phyloP scores from a whole-genome alignment of 2,113 vertebrate species.

The Lepidiolamprologus cunningtoni region DNA sequence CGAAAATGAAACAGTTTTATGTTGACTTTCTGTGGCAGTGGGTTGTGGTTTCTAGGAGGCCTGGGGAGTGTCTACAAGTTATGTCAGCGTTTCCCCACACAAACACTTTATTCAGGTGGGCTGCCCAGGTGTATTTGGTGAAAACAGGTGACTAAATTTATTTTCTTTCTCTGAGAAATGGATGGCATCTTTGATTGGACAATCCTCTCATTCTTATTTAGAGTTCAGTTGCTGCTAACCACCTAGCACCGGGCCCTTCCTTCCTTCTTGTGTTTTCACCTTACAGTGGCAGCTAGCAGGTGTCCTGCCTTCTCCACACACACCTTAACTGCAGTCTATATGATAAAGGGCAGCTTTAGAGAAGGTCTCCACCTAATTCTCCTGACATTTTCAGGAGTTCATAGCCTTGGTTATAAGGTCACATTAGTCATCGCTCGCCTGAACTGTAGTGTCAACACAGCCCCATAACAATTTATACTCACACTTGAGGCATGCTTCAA shows the following conservation, averaged over 20 bases:
- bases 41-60: background rate
- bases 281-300: background rate
- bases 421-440: background rate
- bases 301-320: background rate
- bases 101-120: background rate
- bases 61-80: background rate
- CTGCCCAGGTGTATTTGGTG: background rate
- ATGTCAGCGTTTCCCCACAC: background rate
- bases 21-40: background rate
- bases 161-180: background rate
- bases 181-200: background rate
- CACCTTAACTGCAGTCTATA: background rate
- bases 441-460: background rate
- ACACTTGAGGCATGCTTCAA: background rate
- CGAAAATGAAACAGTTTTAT: background rate
- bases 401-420: background rate
- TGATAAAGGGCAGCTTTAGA: background rate
- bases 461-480: background rate
- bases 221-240: background rate
- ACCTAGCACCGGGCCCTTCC: background rate
- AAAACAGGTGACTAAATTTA: background rate
- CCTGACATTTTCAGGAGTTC: background rate
- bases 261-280: background rate
- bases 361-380: background rate
- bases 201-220: background rate